phyloP scores from a whole-genome alignment of 2,113 vertebrate species.

The Ammodytes dubius region DNA sequence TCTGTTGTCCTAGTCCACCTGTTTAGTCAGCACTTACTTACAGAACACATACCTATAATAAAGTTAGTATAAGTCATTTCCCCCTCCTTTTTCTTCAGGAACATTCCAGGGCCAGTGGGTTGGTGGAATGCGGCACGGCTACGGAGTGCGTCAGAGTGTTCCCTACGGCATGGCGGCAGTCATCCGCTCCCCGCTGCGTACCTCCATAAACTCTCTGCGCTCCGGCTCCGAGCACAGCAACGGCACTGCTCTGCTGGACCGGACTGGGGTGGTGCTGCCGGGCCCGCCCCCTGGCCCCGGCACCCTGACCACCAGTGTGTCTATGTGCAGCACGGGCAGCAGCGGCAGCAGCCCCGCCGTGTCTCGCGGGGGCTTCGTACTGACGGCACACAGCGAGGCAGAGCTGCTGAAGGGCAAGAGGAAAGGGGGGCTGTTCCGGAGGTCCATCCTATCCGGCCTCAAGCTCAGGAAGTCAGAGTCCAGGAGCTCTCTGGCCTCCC shows the following conservation, averaged over 20 bases:
- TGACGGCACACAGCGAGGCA: conserved; percentile 94
- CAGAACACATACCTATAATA: background rate
- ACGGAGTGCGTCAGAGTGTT: conserved; percentile 96
- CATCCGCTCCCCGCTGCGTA: conserved; percentile 97
- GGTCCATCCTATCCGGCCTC: conserved; percentile 94
- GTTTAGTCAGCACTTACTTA: background rate
- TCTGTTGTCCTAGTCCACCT: background rate
- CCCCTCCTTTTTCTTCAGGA: conserved; percentile 78
- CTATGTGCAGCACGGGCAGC: conserved; percentile 82
- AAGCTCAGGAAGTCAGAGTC: conserved; percentile 97
- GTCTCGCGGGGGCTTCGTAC: conserved; percentile 95
- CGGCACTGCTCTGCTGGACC: conserved; percentile 90
- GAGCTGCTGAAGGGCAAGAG: conserved; percentile 94
- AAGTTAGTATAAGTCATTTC: background rate
- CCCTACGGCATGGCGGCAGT: conserved; percentile 98
- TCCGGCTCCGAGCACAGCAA: conserved; percentile 98
- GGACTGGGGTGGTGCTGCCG: conserved; percentile 79
- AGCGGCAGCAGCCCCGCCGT: conserved; percentile 91
- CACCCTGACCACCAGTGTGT: conserved; percentile 76
- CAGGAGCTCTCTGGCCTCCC: conserved; percentile 96
- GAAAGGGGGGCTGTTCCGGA: conserved; percentile 95
- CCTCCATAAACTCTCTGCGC: conserved; percentile 98
- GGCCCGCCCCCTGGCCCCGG: conserved; percentile 63
- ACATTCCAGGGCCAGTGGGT: conserved; percentile 99
- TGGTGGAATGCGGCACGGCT: conserved; percentile 97